Evolutionary conservation across 2,797 vertebrate genomes (phyloP), one percentile per base, ranked within the genome.

Genomic region (Hozukius guyotensis): DNA sequence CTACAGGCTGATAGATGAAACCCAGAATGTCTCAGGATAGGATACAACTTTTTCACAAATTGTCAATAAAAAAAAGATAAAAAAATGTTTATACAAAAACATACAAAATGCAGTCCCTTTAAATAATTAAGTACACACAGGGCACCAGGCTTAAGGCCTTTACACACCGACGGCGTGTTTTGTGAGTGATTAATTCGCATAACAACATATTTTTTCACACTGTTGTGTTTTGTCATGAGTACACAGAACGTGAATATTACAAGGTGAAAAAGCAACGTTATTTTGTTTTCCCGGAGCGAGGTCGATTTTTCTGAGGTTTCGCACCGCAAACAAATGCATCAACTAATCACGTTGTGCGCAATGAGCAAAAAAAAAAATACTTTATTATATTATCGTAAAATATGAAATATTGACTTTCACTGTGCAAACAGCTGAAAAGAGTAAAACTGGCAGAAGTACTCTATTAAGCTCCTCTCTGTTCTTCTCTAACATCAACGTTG

Each of bases 261-360:
- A 46, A 18, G 49, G 49, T 53, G 20, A 53, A 22, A n/a, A 53
- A n/a, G 0, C 0, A 53, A 49, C 3, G 20, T 22, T 10, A n/a
- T 53, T 53, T 4, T n/a, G 14, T 5, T 53, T 53, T n/a, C n/a
- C 49, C 9, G 0, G 20, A 20, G 18, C 0, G 0, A 20, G 46
- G 46, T 49, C 0, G 18, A 20, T 49, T 49, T 49, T 49, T 53
- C 20, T 53, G 49, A 53, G 49, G 20, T 22, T n/a, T 53, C 49
- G 1, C 49, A 5, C 20, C 3, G 9, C 20, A 10, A 53, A 53
- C 0, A 20, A 53, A 53, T 20, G 9, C 49, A 53, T 0, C 49
- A 53, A 53, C 9, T 10, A 53, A 53, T 53, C 49, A 53, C 4
- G 0, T 53, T 53, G 18, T 49, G 18, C 8, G 1, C 46, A 49